Conservation (phyloP, 2,888 invertebrate species). For the Beris morrisii region DNA sequence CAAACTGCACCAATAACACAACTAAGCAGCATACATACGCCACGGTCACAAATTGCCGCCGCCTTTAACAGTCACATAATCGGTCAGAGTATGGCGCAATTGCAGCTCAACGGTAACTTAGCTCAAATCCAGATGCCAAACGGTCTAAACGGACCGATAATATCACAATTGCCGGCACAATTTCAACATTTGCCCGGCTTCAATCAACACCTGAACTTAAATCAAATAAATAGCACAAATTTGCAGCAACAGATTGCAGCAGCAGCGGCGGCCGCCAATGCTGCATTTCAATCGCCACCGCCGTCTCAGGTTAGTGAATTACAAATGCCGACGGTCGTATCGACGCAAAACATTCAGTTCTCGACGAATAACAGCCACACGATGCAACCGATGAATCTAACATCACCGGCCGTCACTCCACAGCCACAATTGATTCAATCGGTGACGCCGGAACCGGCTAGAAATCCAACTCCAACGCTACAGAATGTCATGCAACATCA, state of each 20-base stretch:
- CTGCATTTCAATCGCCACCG: slow-evolving; percentile 52
- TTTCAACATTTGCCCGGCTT: slow-evolving; percentile 53
- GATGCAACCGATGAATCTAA: slow-evolving; percentile 35
- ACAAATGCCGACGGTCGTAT: slow-evolving; percentile 42
- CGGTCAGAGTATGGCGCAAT: slow-evolving; percentile 53
- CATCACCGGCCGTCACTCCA: slow-evolving; percentile 37
- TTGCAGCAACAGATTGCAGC: slow-evolving; percentile 52
- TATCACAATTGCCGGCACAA: slow-evolving; percentile 55
- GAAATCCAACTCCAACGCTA: slow-evolving; percentile 48
- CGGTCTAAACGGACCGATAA: slow-evolving; percentile 50
- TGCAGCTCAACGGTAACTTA: slow-evolving; percentile 54
- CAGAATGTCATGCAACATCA: slow-evolving; percentile 49
- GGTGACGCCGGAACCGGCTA: slow-evolving; percentile 51
- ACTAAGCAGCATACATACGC: slow-evolving; percentile 53
- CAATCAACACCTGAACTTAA: slow-evolving; percentile 49
- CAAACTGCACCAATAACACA: slow-evolving; percentile 49
- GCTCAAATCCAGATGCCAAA: slow-evolving; percentile 57
- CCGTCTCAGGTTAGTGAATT: slow-evolving; percentile 44
- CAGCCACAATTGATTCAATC: slow-evolving; percentile 47
- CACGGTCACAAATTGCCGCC: slow-evolving; percentile 54
- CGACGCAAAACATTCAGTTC: slow-evolving; percentile 44
- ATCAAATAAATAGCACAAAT: slow-evolving; percentile 53
- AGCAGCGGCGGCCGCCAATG: slow-evolving; percentile 45
- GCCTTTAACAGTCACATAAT: slow-evolving; percentile 54
- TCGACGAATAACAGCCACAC: slow-evolving; percentile 40